Base-by-base conservation (phyloP, 1,140 invertebrate species). In the Portunus trituberculatus region DNA sequence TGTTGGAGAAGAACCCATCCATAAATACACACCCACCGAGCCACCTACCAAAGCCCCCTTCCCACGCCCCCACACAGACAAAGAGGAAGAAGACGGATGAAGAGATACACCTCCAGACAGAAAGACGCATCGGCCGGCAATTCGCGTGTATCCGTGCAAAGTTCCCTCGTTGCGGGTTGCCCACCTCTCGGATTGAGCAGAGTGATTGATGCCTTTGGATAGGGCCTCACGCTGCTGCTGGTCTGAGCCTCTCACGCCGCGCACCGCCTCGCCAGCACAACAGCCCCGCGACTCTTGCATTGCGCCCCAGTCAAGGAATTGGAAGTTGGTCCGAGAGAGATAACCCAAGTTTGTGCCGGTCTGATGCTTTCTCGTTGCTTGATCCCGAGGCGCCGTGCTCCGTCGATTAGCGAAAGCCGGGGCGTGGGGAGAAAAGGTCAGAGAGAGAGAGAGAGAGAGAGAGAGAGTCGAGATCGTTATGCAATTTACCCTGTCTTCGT, bases 391-490 rank as follows among this genome's bases (percentile, higher is more conserved):
- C 16, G 52, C 52, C 52, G 16, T 59, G 52, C 52, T 20, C 16
- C 52, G 52, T 59, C 52, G 52, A 59, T 59, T 59, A 59, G 52
- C 52, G 10, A 20, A 59, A 59, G 52, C 52, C 16, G 52, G 16
- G 52, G 8, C 67, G 67, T 76, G 67, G 16, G n/a, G 67, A 76
- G 67, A n/a, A 20, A 76, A 20, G 20, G 67, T 20, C 12, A 76
- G 67, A 76, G 67, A n/a, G 67, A 76, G 67, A 76, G 67, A n/a
- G 67, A 76, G 67, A 76, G 67, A n/a, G 67, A 84, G 83, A 89
- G 32, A 48, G 32, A 89, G 88, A 89, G 88, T 39, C 1, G 39
- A 39, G 39, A 39, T 39, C 39, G 39, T 39, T 39, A 39, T 39
- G 39, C 39, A 39, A 39, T 39, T 39, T 39, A 39, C 39, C 39